Evolutionary conservation across 2,888 invertebrate genomes (phyloP), one percentile per base, ranked within the genome.

Genomic region (Caenorhabditis sp.): DNA sequence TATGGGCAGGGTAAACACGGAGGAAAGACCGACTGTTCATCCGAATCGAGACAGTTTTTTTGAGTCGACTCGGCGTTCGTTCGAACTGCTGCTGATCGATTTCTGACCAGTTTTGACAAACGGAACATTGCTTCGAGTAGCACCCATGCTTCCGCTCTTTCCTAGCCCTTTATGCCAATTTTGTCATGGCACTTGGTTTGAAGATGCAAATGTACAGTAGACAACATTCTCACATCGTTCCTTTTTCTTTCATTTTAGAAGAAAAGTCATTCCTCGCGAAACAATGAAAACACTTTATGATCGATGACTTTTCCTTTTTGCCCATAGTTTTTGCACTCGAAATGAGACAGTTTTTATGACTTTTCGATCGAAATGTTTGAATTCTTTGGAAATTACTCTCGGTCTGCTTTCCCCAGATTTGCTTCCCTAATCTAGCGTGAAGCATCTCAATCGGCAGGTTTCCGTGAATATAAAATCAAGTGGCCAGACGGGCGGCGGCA

Each of bases 11-110:
- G 61, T 67, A 76, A 76, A 76, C 76, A 74, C 65, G 74, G 26
- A 51, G 60, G 55, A n/a, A n/a, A n/a, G n/a, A n/a, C n/a, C n/a
- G 67, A 61, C 61, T 76, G 67, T 76, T 67, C 67, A 60, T 65
- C 65, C 60, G 50, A 64, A 71, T 71, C 65, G 51, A 61, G 47
- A 26, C 47, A 61, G 44, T 61, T 47, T 61, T 40, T 32, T 28
- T 6, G 55, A 61, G 32, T 67, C 50, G 50, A 24, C 35, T 51
- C 64, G 18, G 26, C 51, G 51, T 26, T 32, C 35, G 50, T 64
- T 64, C 50, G 28, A 61, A 47, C 18, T 40, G n/a, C 18, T 40
- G n/a, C 24, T 50, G 44, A 67, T 67, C 67, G 67, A 67, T 67
- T 67, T 55, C 28, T 51, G 64, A 65, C 64, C 51, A 53, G 67